Evolutionary conservation across 2,797 vertebrate genomes (phyloP).

Genomic region (Trematomus bernacchii): DNA sequence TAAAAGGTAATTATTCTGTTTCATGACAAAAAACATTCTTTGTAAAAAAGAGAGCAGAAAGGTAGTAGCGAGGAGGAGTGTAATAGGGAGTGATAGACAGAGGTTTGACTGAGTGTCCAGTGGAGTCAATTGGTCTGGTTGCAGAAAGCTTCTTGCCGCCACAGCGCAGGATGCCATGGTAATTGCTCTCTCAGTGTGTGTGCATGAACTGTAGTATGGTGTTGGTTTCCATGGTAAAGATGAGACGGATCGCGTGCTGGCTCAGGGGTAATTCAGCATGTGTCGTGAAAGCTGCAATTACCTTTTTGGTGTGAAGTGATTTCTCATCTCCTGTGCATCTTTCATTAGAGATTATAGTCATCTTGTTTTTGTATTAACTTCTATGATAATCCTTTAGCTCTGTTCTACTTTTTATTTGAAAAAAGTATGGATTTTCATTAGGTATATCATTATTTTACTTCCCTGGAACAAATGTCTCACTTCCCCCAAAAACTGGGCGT

Average conservation of each 20-base stretch:
- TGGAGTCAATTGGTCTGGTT: slow-evolving; percentile 73
- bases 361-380: slow-evolving; percentile 35
- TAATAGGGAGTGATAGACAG: slow-evolving; percentile 58
- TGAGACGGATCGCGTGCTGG: slow-evolving; percentile 73
- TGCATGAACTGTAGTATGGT: slow-evolving; percentile 75
- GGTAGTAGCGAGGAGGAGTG: slow-evolving; percentile 29
- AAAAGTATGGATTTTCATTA: background rate
- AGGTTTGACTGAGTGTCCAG: slow-evolving; percentile 64
- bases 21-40: slow-evolving; percentile 61
- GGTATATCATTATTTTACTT: slow-evolving; percentile 39
- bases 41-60: slow-evolving; percentile 39
- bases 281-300: slow-evolving; percentile 71
- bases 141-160: slow-evolving; percentile 74
- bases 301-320: slow-evolving; percentile 63
- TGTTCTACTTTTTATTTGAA: slow-evolving; percentile 34
- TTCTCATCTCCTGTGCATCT: slow-evolving; percentile 52
- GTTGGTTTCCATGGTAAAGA: slow-evolving; percentile 87
- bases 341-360: slow-evolving; percentile 39
- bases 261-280: slow-evolving; percentile 78
- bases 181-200: slow-evolving; percentile 75
- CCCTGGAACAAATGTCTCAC: slow-evolving; percentile 43
- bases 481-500: slow-evolving; percentile 77
- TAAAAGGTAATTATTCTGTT: slow-evolving; percentile 78
- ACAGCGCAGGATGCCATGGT: slow-evolving; percentile 79
- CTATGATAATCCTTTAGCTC: background rate